Evolutionary conservation across 2,797 vertebrate genomes (phyloP), one percentile per base, ranked within the genome.

Genomic region (Pipistrellus pipistrellus): DNA sequence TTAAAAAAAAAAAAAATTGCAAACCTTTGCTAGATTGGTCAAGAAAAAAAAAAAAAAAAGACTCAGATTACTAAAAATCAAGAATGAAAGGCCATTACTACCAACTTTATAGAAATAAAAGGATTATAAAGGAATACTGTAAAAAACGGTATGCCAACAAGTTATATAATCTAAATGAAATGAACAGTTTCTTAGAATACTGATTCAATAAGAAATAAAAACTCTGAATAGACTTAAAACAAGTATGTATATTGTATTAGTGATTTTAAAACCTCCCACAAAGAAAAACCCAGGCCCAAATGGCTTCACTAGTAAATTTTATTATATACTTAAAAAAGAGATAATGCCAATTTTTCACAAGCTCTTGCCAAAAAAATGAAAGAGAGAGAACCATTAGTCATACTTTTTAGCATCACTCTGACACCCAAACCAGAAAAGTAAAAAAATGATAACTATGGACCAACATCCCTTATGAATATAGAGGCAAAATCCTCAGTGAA

Each of bases 141-240:
- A 73, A 90, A 93, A 88, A 55, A 15, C 27, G 51, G 1, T 69
- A 64, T 78, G 48, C 9, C 38, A 41, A 93, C 48, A 76, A 62
- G 53, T 64, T 32, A 59, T 30, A 73, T 68, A 81, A 71, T 81
- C 77, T 76, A 88, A 23, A 81, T 76, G 2, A 89, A 89, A 76
- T 14, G 6, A 38, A 14, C 5, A 89, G 62, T 38, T 82, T 76
- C 12, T 76, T 89, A 64, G 25, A 94, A 90, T 88, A 66, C 1
- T 84, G 23, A 75, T 17, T 76, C 25, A 5, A n/a, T n/a, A n/a
- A 85, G 8, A 48, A 83, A 66, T 4, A 51, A 51, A 85, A 81
- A 92, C 41, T 25, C 17, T 55, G 20, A 78, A 38, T 23, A 8
- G 11, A 64, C 6, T 5, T 78, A 30, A 86, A 80, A 57, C 8